Conservation (phyloP, 1,140 invertebrate species). For the Ectropis grisescens region DNA sequence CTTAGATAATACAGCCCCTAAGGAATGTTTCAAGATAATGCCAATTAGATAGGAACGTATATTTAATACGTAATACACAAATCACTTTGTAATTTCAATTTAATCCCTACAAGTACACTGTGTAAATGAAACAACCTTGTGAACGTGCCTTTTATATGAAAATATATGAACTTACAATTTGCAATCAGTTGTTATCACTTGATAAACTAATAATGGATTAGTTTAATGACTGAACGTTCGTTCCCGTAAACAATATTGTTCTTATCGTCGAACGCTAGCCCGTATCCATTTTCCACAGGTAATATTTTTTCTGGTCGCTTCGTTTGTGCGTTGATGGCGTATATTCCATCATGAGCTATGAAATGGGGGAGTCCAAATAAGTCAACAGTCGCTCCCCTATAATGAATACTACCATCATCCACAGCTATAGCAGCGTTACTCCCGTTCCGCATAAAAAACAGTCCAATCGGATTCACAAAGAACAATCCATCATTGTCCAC, state of each 20-base stretch:
- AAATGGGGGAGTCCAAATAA: slow-evolving; percentile 15
- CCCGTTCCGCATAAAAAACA: slow-evolving; percentile 16
- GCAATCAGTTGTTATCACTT: too few relatives aligned
- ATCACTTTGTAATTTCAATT: too few relatives aligned
- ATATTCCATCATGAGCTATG: slow-evolving; percentile 26
- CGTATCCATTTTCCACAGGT: slow-evolving; percentile 21
- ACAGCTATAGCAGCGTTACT: slow-evolving; percentile 9
- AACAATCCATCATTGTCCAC: slow-evolving; percentile 21
- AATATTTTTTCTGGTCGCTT: slow-evolving; percentile 13
- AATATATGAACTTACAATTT: too few relatives aligned
- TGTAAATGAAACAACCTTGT: too few relatives aligned
- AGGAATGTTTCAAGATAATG: too few relatives aligned
- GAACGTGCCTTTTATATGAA: too few relatives aligned
- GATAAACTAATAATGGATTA: slow-evolving; percentile 2
- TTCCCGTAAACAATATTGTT: slow-evolving; percentile 34
- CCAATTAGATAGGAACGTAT: too few relatives aligned
- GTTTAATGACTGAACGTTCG: slow-evolving; percentile 21
- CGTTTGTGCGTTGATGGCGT: slow-evolving; percentile 16
- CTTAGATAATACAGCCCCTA: too few relatives aligned
- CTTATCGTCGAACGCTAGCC: slow-evolving; percentile 29
- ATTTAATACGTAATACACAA: too few relatives aligned
- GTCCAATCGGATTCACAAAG: slow-evolving; percentile 21
- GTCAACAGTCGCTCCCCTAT: slow-evolving; percentile 24
- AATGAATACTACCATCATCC: slow-evolving; percentile 11
- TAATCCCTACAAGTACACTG: too few relatives aligned